A percentile compares a stretch with the other conserved stretches of the same genome.
Conservation (phyloP, 2,113 vertebrate genomes). For the Ailuropoda melanoleuca region DNA sequence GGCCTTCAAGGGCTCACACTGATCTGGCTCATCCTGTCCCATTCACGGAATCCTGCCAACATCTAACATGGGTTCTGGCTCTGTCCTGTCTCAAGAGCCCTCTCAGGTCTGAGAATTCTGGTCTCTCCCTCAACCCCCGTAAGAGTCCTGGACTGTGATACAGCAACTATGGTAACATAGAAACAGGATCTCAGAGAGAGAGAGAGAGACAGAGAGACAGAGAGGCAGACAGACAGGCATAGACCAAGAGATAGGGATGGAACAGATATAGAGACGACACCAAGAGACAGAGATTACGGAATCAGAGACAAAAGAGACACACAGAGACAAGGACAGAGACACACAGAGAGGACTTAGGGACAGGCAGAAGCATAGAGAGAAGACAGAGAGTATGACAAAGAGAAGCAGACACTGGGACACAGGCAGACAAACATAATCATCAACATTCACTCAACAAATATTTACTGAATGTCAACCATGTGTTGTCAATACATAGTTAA, state of each 20-base stretch:
- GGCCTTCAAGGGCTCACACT: not conserved
- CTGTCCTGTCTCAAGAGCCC: not conserved
- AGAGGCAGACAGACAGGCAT: not conserved
- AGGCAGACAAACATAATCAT: not conserved
- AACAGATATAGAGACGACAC: not conserved
- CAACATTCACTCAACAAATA: not conserved
- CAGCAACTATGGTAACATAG: not conserved
- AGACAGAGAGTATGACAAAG: not conserved
- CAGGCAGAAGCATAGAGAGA: not conserved
- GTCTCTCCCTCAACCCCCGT: too few relatives aligned
- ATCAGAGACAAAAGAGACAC: not conserved
- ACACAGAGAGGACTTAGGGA: not conserved
- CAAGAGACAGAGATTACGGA: not conserved
- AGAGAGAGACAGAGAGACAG: not conserved
- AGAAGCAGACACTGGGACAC: not conserved
- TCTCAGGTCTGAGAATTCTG: not conserved
- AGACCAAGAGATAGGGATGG: not conserved
- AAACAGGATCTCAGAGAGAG: not conserved
- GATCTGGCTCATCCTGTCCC: not conserved
- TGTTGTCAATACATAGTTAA: not conserved
- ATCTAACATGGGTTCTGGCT: not conserved
- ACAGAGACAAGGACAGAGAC: not conserved
- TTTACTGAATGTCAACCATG: not conserved
- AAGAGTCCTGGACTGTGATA: not conserved
- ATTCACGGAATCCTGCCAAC: not conserved